Evolutionary conservation across 1,140 invertebrate genomes (phyloP), one percentile per base, ranked within the genome.

Genomic region (Heliconius hewitsoni): DNA sequence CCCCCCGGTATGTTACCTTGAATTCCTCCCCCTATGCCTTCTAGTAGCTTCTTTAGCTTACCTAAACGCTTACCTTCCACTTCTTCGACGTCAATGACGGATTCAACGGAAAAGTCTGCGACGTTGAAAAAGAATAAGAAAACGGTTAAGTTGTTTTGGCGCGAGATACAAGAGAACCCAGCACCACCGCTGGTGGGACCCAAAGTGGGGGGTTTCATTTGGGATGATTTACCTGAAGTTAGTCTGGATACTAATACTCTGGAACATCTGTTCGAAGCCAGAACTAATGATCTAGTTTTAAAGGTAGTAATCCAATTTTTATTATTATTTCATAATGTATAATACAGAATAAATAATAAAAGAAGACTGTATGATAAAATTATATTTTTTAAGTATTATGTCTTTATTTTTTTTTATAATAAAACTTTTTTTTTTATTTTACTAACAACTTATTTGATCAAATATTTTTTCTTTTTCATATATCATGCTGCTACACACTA

Each of bases 111-210:
- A 74, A 81, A 82, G 2, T 88, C 80, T 83, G 84, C 88, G 11
- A 90, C 90, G 5, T 95, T 96, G 27, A 97, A 97, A 88, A 99
- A 99, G 91, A 98, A 96, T 85, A 99, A 99, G 92, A 99, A 99
- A 93, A 99, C 99, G n/a, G 97, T 99, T 6, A 99, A 99, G 95
- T 95, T 99, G n/a, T 99, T 99, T 93, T 99, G 99, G 99, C 98
- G 98, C 90, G 98, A 99, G 95, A 97, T 98, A 8, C 96, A 97
- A 81, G 98, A 99, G 81, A 98, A 98, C 90, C 96, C 97, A 18
- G 94, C 97, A 55, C 96, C 97, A 6, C 96, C 96, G 81, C 90
- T 96, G 80, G 95, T 96, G 50, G 94, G 95, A 74, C 87, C 94
- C 71, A 96, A 97, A 83, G 91, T 95, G 79, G 95, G 95, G 60